Base-by-base conservation (phyloP, 2,888 invertebrate species). In the Cheilosia variabilis region DNA sequence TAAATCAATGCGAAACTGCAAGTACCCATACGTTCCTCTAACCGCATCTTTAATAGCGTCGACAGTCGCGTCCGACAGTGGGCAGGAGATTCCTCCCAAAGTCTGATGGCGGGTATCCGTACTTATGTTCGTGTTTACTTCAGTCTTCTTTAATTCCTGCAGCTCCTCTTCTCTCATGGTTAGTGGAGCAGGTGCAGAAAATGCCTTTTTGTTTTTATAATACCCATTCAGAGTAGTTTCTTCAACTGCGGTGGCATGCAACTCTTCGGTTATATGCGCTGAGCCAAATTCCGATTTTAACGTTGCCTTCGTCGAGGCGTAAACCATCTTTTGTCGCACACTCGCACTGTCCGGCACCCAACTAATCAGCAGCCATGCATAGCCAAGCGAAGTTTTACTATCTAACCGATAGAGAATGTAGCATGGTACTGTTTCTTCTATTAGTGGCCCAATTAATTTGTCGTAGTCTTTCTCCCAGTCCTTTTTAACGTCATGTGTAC, bases 301-400 rank as follows among this genome's bases (percentile, higher is more conserved):
- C 0, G 99, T 99, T 0, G 99, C 98, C 92, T 98, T 98, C 0
- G 99, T 99, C 0, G 98, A 98, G 0, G 99, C 99, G 90, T 98
- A 98, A 69, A 99, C 93, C 99, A 99, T 99, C 93, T 99, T 99
- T 37, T 89, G 88, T 76, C 99, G 93, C 4, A 99, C 96, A 0
- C 96, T 95, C 0, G 98, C 97, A 75, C 94, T 95, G 90, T 99
- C 99, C 0, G 99, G 99, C 0, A 96, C 97, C 97, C 98, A 99
- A 89, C 97, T 97, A 69, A 98, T 95, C 69, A 98, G 94, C 9
- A 99, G 92, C 99, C 99, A 99, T 89, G 98, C 96, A 92, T 97
- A 96, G 0, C 97, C 97, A 7, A 95, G 93, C 13, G 96, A 94
- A 87, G 96, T 96, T 90, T 95, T 96, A 24, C 94, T 93, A 90